phyloP scores from a whole-genome alignment of 1,140 invertebrate genomes.

The Grapholita molesta region DNA sequence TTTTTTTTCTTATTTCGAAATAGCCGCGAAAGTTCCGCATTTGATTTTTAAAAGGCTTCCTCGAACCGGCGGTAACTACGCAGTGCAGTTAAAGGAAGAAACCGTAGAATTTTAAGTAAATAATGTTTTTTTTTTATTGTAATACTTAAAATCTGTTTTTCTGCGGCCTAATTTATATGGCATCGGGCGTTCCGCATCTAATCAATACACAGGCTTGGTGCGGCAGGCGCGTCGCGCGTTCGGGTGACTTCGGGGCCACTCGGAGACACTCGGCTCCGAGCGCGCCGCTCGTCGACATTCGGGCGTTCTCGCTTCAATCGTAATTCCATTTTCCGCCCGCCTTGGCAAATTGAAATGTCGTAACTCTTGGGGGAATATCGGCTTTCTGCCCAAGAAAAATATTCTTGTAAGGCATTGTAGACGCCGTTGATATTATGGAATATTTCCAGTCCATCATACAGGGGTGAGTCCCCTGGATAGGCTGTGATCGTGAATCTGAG shows the following conservation, averaged over 20 bases:
- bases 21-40: neutral
- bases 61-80: neutral
- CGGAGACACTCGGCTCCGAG: constrained; percentile 47
- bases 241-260: constrained; percentile 45
- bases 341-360: constrained; percentile 80
- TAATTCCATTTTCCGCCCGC: constrained; percentile 79
- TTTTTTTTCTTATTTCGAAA: neutral
- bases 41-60: neutral
- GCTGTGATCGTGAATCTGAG: constrained; percentile 58
- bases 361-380: constrained; percentile 78
- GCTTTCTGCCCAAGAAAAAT: constrained; percentile 76
- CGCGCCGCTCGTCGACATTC: constrained; percentile 53
- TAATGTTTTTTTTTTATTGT: constrained; percentile 21
- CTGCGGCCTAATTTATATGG: constrained; percentile 77
- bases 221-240: constrained; percentile 46
- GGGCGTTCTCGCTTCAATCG: constrained; percentile 73
- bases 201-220: constrained; percentile 74
- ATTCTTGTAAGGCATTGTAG: constrained; percentile 73
- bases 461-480: constrained; percentile 52
- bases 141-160: constrained; percentile 61
- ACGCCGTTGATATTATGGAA: constrained; percentile 69
- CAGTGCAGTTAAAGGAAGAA: neutral
- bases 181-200: constrained; percentile 78
- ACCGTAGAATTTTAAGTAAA: constrained; percentile 19
- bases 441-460: constrained; percentile 72